Evolutionary conservation across 2,113 vertebrate genomes (phyloP).

Genomic region (Chlorodrepanis virens): DNA sequence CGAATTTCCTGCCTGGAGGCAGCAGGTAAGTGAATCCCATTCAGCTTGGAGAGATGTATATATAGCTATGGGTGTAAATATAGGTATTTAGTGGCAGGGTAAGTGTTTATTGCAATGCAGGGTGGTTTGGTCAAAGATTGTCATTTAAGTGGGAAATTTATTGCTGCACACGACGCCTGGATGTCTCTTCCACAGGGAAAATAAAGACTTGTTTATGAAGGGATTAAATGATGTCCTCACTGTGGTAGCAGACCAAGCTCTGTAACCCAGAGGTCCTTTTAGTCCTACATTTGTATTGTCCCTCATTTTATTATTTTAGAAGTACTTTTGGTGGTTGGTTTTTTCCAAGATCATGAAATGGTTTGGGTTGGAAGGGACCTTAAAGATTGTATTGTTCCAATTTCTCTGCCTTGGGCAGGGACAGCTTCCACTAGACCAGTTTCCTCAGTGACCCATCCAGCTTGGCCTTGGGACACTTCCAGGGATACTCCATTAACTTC

Average conservation of each 20-base stretch:
- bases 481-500: not conserved
- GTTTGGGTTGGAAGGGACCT: not conserved
- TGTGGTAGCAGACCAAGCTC: not conserved
- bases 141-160: not conserved
- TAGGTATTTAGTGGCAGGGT: not conserved
- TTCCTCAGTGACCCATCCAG: not conserved
- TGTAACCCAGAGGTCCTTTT: not conserved
- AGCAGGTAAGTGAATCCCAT: slow-evolving; percentile 64
- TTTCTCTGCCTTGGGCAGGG: not conserved
- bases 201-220: not conserved
- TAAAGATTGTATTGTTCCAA: not conserved
- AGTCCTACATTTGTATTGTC: not conserved
- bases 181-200: not conserved
- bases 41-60: not conserved
- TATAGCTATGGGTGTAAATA: slow-evolving; percentile 30
- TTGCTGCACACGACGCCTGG: not conserved
- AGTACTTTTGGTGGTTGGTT: not conserved
- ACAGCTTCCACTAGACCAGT: not conserved
- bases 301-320: not conserved
- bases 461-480: not conserved
- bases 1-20: slow-evolving; percentile 64
- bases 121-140: not conserved
- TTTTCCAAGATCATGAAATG: not conserved
- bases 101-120: not conserved
- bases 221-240: not conserved